Evolutionary conservation across 2,888 invertebrate species (phyloP).

Genomic region (Arrhopalites spinosus): DNA sequence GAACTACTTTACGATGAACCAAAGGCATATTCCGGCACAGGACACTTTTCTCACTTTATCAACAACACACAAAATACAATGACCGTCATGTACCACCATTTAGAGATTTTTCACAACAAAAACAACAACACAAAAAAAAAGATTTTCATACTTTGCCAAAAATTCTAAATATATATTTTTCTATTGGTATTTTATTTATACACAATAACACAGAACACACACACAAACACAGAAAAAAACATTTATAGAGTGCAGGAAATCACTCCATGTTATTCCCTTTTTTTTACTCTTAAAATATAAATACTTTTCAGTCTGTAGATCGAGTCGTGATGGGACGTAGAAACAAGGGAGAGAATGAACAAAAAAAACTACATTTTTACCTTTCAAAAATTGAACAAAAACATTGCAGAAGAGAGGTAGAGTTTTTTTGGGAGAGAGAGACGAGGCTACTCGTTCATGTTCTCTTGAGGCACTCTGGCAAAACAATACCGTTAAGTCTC

Average conservation of each 20-base stretch:
- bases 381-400: too few species aligned
- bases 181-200: too few species aligned
- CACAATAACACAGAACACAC: too few species aligned
- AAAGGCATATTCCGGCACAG: slow-evolving; percentile 51
- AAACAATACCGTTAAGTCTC: slow-evolving; percentile 35
- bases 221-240: too few species aligned
- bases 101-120: not conserved
- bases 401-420: not conserved
- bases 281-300: not conserved
- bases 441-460: slow-evolving; percentile 15
- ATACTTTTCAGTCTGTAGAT: too few species aligned
- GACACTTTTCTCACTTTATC: not conserved
- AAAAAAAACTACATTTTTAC: not conserved
- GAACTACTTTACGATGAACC: slow-evolving; percentile 48
- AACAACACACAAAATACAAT: too few species aligned
- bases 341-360: not conserved
- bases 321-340: not conserved
- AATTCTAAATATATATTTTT: too few species aligned
- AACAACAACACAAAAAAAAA: not conserved
- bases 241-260: not conserved
- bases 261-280: not conserved
- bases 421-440: not conserved
- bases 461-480: slow-evolving; percentile 32
- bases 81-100: too few species aligned
- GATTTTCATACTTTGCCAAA: not conserved